A percentile compares a stretch with the other conserved stretches of the same genome.
Conservation (phyloP, 2,888 invertebrate genomes). For the Drosophila paranaensis region DNA sequence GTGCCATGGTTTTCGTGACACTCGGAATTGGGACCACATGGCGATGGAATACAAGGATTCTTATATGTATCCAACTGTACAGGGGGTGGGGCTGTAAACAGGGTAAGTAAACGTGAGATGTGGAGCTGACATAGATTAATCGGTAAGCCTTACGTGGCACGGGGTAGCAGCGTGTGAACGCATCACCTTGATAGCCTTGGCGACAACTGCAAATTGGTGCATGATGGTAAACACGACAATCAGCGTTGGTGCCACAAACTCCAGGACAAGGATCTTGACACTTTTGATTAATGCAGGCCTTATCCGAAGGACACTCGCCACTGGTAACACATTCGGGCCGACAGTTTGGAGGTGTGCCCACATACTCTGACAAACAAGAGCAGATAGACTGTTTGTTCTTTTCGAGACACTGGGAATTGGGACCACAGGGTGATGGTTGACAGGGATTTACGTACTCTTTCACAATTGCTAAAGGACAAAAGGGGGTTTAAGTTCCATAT, state of each 20-base stretch:
- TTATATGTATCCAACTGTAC: conserved; percentile 80
- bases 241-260: conserved; percentile 88
- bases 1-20: conserved; percentile 88
- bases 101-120: conserved; percentile 4
- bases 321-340: conserved; percentile 89
- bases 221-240: conserved; percentile 90
- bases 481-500: conserved; percentile 1
- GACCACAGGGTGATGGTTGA: conserved; percentile 88
- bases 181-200: conserved; percentile 90
- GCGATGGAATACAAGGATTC: conserved; percentile 90
- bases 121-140: neutral
- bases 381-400: conserved; percentile 87
- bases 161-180: conserved; percentile 88
- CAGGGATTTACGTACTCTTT: conserved; percentile 86
- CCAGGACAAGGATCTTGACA: conserved; percentile 88
- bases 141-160: conserved; percentile 82
- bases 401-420: conserved; percentile 88
- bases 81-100: conserved; percentile 48
- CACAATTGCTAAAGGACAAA: conserved; percentile 67
- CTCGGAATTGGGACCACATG: conserved; percentile 90
- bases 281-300: conserved; percentile 88
- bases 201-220: conserved; percentile 91
- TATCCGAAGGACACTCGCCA: conserved; percentile 87
- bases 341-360: conserved; percentile 88
- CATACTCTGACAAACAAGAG: conserved; percentile 87